Conservation (phyloP, 1,140 invertebrate genomes). For the Drosophila setifemur region DNA sequence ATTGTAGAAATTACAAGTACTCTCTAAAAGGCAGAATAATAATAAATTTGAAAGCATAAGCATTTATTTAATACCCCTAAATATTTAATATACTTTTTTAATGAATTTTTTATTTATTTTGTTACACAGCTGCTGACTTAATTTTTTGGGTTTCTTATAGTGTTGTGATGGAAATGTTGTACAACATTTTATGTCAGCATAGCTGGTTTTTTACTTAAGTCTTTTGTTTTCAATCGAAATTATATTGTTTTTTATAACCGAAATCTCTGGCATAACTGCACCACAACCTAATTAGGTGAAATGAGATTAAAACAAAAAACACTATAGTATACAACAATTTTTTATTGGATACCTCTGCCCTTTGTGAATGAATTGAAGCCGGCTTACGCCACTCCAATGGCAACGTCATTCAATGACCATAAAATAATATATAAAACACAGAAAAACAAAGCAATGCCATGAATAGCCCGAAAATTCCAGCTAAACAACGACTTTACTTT, state of each 20-base stretch:
- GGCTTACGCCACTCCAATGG: conserved; percentile 33
- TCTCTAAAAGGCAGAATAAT: too few relatives aligned
- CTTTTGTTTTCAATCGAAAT: background rate
- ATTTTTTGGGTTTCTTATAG: too few relatives aligned
- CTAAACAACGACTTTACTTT: conserved; percentile 62
- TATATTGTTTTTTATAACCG: background rate
- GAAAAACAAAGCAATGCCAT: conserved; percentile 36
- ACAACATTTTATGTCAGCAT: too few relatives aligned
- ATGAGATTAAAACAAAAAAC: conserved; percentile 11
- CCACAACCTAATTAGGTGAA: conserved; percentile 2
- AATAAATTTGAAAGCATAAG: too few relatives aligned
- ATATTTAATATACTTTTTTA: too few relatives aligned
- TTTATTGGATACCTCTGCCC: conserved; percentile 32
- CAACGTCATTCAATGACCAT: conserved; percentile 42
- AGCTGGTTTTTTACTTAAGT: conserved; percentile 28
- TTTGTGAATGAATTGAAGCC: conserved; percentile 3
- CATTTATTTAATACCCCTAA: too few relatives aligned
- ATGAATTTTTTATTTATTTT: background rate
- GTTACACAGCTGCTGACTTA: too few relatives aligned
- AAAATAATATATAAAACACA: conserved; percentile 41
- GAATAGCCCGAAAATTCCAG: conserved; percentile 55
- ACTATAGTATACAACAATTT: background rate
- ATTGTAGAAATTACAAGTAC: too few relatives aligned
- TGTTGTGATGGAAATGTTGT: background rate
- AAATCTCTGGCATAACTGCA: background rate